Evolutionary conservation across 2,113 vertebrate genomes (phyloP), one percentile per base, ranked within the genome.

Genomic region (Scolopax mira): DNA sequence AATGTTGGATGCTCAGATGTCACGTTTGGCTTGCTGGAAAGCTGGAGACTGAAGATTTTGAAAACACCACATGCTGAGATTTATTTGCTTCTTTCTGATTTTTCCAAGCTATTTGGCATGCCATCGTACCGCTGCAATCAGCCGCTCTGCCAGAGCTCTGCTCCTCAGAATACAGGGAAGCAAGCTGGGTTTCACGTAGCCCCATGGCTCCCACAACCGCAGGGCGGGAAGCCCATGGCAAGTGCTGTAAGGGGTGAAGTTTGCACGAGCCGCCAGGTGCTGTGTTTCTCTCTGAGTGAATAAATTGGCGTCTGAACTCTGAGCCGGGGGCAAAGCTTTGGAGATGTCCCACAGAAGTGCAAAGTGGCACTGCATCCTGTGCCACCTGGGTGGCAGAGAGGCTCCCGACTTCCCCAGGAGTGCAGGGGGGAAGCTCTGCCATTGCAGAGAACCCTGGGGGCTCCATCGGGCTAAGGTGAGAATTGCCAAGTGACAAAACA

Each of bases 351-450:
- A 44, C 28, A 6, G 33, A 48, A 65, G 27, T 41, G 41, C 10
- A 1, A 72, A 58, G 60, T 18, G 65, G 27, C 35, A 11, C 25
- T 8, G 44, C 54, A 44, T 71, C 0, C 0, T 4, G 8, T 8
- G 37, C 49, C 35, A 19, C 21, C 11, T 2, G 9, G 35, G 55
- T 48, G 41, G 52, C 49, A 0, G 1, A 42, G 41, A 35, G 28
- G 48, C 23, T 86, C 35, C 39, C 1, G 79, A 11, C 58, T 49
- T 8, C 0, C 1, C 13, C 0, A 4, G 39, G n/a, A 14, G 18
- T 7, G 18, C 27, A 4, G 4, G 44, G 15, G 7, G 15, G 33
- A 42, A 42, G 61, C 51, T 52, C 22, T 17, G 61, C 39, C 17
- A 7, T 21, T 6, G 0, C 7, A 2, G 21, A 35, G n/a, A 19